Percentiles rank a stretch among this genome's conserved stretches.
Evolutionary conservation across 2,113 vertebrate genomes (phyloP).

Genomic region (Ceratotherium simum): DNA sequence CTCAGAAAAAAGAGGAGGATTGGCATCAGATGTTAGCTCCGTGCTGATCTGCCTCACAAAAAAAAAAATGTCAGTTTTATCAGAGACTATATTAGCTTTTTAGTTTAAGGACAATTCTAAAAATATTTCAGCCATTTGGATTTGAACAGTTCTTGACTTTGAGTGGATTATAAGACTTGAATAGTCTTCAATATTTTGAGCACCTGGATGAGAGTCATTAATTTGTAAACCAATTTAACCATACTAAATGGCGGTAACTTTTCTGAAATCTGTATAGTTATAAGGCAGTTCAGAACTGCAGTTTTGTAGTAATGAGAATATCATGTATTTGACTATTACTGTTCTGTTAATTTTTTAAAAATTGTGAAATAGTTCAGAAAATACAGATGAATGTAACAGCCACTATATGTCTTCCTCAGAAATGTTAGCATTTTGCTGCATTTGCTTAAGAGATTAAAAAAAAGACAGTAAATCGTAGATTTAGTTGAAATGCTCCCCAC

Average conservation of each 20-base stretch:
- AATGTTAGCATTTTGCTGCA: constrained; percentile 39
- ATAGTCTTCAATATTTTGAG: constrained; percentile 29
- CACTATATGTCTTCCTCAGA: neutral
- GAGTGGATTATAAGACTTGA: neutral
- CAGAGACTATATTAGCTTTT: neutral
- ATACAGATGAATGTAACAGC: neutral
- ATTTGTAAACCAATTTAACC: neutral
- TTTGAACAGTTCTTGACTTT: constrained; percentile 19
- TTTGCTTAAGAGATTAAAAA: neutral
- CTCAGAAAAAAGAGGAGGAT: too few species aligned
- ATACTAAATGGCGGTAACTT: neutral
- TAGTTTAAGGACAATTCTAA: constrained; percentile 9
- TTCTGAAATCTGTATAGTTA: constrained; percentile 20
- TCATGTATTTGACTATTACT: neutral
- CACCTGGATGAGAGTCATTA: neutral
- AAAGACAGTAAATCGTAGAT: neutral
- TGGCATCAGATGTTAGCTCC: too few species aligned
- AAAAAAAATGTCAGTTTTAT: neutral
- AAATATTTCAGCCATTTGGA: neutral
- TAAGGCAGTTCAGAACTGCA: neutral
- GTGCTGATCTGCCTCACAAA: too few species aligned
- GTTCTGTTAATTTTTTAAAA: neutral
- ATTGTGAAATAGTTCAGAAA: constrained; percentile 18
- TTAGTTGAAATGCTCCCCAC: neutral
- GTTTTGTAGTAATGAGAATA: constrained; percentile 20